phyloP scores from a whole-genome alignment of 2,888 invertebrate species.

The Ellobium chinense region DNA sequence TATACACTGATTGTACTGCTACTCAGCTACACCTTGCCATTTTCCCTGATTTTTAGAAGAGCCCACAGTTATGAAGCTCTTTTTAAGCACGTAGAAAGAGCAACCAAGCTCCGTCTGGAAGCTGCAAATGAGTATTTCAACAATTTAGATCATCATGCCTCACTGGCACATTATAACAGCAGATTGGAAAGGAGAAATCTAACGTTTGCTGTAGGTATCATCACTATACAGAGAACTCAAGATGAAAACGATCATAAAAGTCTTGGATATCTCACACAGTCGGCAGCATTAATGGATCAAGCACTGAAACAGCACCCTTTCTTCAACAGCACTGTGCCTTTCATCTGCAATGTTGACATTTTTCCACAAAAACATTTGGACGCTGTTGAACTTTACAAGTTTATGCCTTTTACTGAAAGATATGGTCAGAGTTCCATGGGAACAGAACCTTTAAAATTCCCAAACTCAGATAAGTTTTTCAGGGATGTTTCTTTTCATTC shows the following conservation, averaged over 20 bases:
- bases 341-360: slow-evolving; percentile 74
- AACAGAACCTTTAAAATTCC: background rate
- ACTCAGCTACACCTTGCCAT: slow-evolving; percentile 38
- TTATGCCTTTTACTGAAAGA: slow-evolving; percentile 58
- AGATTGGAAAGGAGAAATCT: slow-evolving; percentile 10
- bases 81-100: slow-evolving; percentile 37
- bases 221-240: slow-evolving; percentile 63
- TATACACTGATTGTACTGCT: slow-evolving; percentile 42
- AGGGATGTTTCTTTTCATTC: background rate
- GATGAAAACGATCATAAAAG: slow-evolving; percentile 46
- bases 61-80: slow-evolving; percentile 40
- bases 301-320: slow-evolving; percentile 47
- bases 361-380: slow-evolving; percentile 61
- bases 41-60: slow-evolving; percentile 50
- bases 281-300: slow-evolving; percentile 54
- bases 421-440: slow-evolving; percentile 51
- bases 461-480: slow-evolving; percentile 29
- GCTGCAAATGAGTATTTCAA: slow-evolving; percentile 52
- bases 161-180: slow-evolving; percentile 16
- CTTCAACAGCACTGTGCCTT: slow-evolving; percentile 55
- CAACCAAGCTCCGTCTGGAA: slow-evolving; percentile 47
- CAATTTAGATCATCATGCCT: background rate
- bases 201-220: slow-evolving; percentile 61
- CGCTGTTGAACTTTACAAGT: slow-evolving; percentile 55
- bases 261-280: slow-evolving; percentile 67